Evolutionary conservation across 2,113 vertebrate species (phyloP), one percentile per base, ranked within the genome.

Genomic region (Gasterosteus nipponicus): DNA sequence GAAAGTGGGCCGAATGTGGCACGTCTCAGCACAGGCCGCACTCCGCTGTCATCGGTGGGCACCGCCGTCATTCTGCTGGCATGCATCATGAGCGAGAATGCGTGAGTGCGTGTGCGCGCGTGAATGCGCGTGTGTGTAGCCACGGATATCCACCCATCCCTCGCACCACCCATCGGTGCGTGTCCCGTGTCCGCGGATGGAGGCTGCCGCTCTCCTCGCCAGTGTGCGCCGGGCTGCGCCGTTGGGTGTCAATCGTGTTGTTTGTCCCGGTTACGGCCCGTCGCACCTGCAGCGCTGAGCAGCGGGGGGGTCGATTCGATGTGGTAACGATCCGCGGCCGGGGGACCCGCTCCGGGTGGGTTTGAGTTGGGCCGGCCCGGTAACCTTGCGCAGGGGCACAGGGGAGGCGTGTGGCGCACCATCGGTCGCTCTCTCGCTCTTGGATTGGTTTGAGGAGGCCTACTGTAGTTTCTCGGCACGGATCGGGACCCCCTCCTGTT

Each of bases 321-420:
- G 79, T 10, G 76, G 11, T 46, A 46, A 6, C 35, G 35, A 38
- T 38, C 6, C 35, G 35, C 35, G 35, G 33, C 33, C 33, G 33
- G 33, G 33, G 33, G 33, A 33, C 54, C 46, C 54, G 83, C 19
- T 7, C 33, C 38, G 78, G 72, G 58, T 51, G 70, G 69, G 46
- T 47, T 67, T 46, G 73, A 86, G 75, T 44, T 42, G 56, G 71
- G 61, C 77, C 86, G 78, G 78, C 88, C 87, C 88, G 75, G 91
- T 94, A 89, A 94, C 93, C 93, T 94, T 94, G 93, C 89, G 84
- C 85, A 90, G 92, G 89, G 92, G 90, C 90, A 77, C 56, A 71
- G 83, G 75, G 75, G 78, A 84, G 64, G 77, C 68, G 69, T 84
- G 84, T 91, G 91, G 83, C 88, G 88, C 90, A 88, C 84, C 76